Evolutionary conservation across 1,140 invertebrate genomes (phyloP).

Genomic region (Drosophila sechellia): DNA sequence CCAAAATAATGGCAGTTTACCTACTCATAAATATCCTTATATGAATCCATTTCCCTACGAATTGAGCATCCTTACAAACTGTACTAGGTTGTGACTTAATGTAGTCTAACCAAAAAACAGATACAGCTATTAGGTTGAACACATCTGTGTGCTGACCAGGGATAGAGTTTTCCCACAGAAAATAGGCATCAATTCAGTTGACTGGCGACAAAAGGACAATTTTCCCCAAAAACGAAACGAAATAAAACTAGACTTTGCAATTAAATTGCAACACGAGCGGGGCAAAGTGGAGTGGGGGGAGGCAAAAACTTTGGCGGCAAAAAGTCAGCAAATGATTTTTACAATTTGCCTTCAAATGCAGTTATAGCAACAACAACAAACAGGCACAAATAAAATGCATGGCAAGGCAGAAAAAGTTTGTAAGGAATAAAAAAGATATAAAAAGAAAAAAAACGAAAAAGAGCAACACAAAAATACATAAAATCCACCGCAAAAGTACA

Average conservation of each 20-base stretch:
- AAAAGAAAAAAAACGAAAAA: not conserved
- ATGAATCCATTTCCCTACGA: too few relatives aligned
- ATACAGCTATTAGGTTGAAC: too few relatives aligned
- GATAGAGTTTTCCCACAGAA: not conserved
- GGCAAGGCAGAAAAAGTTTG: conserved; percentile 31
- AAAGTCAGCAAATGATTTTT: conserved; percentile 71
- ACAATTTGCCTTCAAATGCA: conserved; percentile 58
- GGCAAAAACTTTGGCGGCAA: conserved; percentile 36
- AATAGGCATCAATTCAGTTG: conserved; percentile 56
- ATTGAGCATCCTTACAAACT: too few relatives aligned
- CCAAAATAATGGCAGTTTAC: not conserved
- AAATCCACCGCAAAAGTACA: conserved; percentile 33
- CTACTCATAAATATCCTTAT: too few relatives aligned
- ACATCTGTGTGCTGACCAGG: conserved; percentile 1
- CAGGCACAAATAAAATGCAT: conserved; percentile 46
- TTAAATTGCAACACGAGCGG: conserved; percentile 55
- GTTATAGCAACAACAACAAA: conserved; percentile 25
- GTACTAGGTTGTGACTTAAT: not conserved
- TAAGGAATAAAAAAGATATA: not conserved
- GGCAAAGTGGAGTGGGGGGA: not conserved
- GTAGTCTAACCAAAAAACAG: not conserved
- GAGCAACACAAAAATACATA: conserved; percentile 8
- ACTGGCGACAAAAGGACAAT: conserved; percentile 41
- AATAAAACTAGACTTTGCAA: conserved; percentile 67
- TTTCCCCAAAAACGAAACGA: conserved; percentile 39